Evolutionary conservation across 64 coral and sea anemone species (phyloP).

Genomic region (Montipora sp.): DNA sequence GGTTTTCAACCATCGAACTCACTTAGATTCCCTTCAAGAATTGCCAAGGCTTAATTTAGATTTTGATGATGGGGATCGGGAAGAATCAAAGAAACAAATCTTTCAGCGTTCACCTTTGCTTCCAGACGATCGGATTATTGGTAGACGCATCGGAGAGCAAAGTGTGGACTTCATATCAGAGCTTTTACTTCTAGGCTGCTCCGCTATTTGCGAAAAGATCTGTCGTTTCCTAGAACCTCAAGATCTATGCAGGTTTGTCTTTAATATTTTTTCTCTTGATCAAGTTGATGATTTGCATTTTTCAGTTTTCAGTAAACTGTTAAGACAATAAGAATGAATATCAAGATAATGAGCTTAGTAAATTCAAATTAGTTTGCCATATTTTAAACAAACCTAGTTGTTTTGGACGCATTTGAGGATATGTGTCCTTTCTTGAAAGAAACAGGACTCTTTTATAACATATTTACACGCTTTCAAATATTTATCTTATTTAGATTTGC

Average conservation of each 20-base stretch:
- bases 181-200: slow-evolving; percentile 4
- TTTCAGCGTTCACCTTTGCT: slow-evolving; percentile 36
- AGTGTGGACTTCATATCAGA: slow-evolving; percentile 63
- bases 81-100: neutral
- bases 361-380: no score
- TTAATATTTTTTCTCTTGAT: neutral
- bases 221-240: slow-evolving; percentile 48
- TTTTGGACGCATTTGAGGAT: no score
- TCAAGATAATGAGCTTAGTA: no score
- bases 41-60: slow-evolving; percentile 61
- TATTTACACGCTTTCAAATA: no score
- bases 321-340: no score
- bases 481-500: no score
- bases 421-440: no score
- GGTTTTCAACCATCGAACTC: neutral
- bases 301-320: neutral
- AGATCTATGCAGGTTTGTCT: slow-evolving; percentile 62
- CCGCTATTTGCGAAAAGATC: slow-evolving; percentile 57
- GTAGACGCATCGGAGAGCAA: slow-evolving; percentile 10
- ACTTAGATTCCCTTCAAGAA: neutral
- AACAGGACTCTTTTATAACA: no score
- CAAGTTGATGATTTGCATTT: neutral
- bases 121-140: slow-evolving; percentile 29
- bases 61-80: slow-evolving; percentile 44
- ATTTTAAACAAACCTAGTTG: no score